Conservation (phyloP, 2,797 vertebrate species). For the Myotis findleyi region DNA sequence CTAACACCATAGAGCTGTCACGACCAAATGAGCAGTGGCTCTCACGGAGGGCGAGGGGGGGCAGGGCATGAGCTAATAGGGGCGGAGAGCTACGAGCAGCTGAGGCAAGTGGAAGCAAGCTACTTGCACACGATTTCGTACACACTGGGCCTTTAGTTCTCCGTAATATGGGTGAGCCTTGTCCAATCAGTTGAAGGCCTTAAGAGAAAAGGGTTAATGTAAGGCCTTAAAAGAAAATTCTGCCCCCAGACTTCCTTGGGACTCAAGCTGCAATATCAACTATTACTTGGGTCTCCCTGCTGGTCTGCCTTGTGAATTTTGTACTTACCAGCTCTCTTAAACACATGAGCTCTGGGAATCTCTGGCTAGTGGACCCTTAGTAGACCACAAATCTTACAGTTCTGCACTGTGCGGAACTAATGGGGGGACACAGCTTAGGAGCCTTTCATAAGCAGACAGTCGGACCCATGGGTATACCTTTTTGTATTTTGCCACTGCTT, state of each 20-base stretch:
- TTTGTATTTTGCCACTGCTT: background rate
- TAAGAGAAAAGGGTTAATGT: background rate
- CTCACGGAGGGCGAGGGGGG: too few relatives aligned
- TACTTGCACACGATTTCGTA: rapidly evolving
- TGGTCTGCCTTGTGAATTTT: background rate
- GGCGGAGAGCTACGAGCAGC: too few relatives aligned
- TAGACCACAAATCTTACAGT: background rate
- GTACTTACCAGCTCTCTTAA: background rate
- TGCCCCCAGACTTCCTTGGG: background rate
- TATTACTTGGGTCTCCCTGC: background rate
- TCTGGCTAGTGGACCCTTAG: background rate
- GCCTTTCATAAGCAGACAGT: background rate
- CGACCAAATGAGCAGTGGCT: too few relatives aligned
- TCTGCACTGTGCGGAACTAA: background rate
- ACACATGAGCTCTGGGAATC: background rate
- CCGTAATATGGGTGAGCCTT: background rate
- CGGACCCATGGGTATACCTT: conserved; percentile 68
- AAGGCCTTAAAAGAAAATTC: background rate
- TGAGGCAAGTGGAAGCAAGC: too few relatives aligned
- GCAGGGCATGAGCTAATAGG: too few relatives aligned
- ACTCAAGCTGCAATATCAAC: background rate
- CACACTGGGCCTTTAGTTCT: background rate
- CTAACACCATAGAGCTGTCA: too few relatives aligned
- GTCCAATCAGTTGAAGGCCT: background rate
- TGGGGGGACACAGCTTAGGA: background rate